Evolutionary conservation across 2,797 vertebrate genomes (phyloP).

Genomic region (Anguilla obscura): DNA sequence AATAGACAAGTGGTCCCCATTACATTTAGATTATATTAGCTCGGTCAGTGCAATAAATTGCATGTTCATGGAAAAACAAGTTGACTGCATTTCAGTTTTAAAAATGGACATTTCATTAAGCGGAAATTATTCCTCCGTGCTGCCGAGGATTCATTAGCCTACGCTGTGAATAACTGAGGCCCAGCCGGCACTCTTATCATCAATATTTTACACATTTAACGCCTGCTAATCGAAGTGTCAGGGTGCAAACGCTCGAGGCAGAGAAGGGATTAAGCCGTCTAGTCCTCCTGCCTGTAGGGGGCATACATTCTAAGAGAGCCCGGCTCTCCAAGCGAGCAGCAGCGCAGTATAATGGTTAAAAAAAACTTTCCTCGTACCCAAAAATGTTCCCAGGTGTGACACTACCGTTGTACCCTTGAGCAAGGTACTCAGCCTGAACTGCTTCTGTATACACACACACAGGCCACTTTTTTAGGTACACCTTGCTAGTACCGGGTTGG

Average conservation of each 20-base stretch:
- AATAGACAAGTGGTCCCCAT: background rate
- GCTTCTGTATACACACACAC: too few relatives aligned
- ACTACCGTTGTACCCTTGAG: too few relatives aligned
- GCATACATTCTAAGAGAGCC: background rate
- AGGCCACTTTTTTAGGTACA: too few relatives aligned
- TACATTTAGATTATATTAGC: background rate
- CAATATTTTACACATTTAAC: background rate
- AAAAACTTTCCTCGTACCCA: too few relatives aligned
- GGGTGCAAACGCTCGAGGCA: background rate
- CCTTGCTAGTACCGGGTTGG: too few relatives aligned
- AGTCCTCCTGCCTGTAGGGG: background rate
- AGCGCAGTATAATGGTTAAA: too few relatives aligned
- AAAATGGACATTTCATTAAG: background rate
- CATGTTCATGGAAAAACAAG: too few relatives aligned
- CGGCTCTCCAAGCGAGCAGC: background rate
- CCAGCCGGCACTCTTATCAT: background rate
- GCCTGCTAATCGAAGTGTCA: background rate
- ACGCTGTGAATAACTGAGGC: background rate
- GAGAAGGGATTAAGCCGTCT: background rate
- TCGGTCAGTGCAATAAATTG: background rate
- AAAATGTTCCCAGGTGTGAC: too few relatives aligned
- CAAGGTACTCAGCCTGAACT: too few relatives aligned
- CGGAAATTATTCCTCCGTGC: background rate
- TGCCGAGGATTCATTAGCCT: background rate
- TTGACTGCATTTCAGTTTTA: background rate